phyloP scores from a whole-genome alignment of 2,113 vertebrate genomes.

The Nipponia nippon region DNA sequence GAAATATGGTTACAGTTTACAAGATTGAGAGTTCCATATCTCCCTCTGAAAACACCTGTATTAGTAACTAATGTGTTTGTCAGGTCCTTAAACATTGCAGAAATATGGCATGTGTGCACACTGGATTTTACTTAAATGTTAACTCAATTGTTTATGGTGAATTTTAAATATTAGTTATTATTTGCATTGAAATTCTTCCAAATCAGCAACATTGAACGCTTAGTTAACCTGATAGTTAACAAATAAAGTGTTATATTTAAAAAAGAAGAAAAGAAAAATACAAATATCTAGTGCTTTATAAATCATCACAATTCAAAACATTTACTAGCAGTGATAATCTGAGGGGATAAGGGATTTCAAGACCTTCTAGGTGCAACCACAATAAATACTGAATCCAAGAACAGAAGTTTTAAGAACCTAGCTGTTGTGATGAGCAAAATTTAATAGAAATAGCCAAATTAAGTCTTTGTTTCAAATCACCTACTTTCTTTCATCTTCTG shows the following conservation, averaged over 20 bases:
- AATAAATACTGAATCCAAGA: background rate
- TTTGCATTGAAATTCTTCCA: background rate
- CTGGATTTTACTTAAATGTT: background rate
- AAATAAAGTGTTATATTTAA: background rate
- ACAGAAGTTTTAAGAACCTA: background rate
- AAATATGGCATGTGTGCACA: background rate
- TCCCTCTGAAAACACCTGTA: background rate
- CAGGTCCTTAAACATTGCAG: background rate
- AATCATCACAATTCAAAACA: background rate
- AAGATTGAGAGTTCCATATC: background rate
- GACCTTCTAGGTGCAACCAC: background rate
- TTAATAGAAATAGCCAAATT: background rate
- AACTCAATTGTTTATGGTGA: background rate
- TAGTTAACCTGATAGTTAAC: background rate
- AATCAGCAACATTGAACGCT: background rate
- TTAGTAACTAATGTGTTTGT: background rate
- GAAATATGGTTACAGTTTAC: background rate
- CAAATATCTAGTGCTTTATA: background rate
- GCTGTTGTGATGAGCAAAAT: background rate
- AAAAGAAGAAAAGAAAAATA: background rate
- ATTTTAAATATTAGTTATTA: background rate
- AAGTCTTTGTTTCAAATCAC: background rate
- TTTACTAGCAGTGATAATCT: background rate
- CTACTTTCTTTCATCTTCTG: background rate
- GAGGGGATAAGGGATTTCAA: background rate